A percentile compares a stretch with the other conserved stretches of the same genome.
Conservation (phyloP, 1,140 invertebrate species). For the Heliconius congener region DNA sequence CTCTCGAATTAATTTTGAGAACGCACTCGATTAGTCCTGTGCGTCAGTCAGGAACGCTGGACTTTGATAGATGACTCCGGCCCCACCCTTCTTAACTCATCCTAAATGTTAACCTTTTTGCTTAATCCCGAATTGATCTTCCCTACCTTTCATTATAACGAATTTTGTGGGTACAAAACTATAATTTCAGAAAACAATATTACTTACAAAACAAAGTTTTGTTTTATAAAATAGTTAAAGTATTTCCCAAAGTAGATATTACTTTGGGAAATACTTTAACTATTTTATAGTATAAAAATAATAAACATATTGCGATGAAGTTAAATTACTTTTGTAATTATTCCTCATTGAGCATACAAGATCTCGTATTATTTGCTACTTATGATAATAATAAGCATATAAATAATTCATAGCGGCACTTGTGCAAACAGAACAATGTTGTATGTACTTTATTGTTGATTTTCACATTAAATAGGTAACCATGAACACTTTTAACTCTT, state of each 20-base stretch:
- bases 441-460: not conserved
- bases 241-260: too few relatives aligned
- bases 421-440: conserved; percentile 16
- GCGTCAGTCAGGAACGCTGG: conserved; percentile 26
- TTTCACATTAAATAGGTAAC: conserved; percentile 1
- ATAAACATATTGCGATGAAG: not conserved
- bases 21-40: conserved; percentile 26
- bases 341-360: not conserved
- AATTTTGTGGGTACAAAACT: not conserved
- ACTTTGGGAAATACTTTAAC: not conserved
- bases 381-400: not conserved
- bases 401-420: not conserved
- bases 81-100: conserved; percentile 44
- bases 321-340: not conserved
- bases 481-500: conserved; percentile 21
- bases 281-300: not conserved
- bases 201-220: too few relatives aligned
- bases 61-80: conserved; percentile 73
- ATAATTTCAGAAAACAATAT: too few relatives aligned
- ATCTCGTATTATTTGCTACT: not conserved
- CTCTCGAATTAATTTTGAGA: conserved; percentile 14
- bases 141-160: not conserved
- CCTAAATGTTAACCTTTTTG: conserved; percentile 32
- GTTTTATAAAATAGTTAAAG: too few relatives aligned
- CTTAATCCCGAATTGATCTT: conserved; percentile 20